Conservation (phyloP, 2,113 vertebrate genomes). For the Plecturocebus donacophilus region DNA sequence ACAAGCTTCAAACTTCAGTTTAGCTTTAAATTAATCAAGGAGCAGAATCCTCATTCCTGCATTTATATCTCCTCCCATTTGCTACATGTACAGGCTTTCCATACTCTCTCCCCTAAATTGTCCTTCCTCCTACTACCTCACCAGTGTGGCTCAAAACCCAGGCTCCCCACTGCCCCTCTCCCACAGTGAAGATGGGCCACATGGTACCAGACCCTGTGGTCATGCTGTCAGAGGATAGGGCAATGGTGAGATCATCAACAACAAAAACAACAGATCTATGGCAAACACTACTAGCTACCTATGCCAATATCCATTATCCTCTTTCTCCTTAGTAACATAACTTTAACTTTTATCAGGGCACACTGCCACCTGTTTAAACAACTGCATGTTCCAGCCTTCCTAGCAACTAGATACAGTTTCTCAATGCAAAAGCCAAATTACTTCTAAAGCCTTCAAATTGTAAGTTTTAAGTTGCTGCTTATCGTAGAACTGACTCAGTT, state of each 20-base stretch:
- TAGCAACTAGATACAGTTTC: conserved; percentile 46
- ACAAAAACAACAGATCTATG: not conserved
- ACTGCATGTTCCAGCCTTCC: conserved; percentile 40
- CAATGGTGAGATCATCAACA: not conserved
- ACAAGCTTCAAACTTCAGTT: not conserved
- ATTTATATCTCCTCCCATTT: not conserved
- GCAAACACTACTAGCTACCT: not conserved
- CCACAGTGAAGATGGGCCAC: not conserved
- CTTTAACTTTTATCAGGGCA: conserved; percentile 27
- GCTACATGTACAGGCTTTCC: not conserved
- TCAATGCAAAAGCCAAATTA: conserved; percentile 38
- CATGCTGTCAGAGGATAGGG: not conserved
- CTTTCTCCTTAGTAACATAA: conserved; percentile 54
- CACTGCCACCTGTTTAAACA: conserved; percentile 44
- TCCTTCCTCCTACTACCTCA: not conserved
- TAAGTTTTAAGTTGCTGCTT: conserved; percentile 23
- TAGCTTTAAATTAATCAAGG: not conserved
- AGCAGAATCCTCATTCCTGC: not conserved
- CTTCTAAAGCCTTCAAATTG: conserved; percentile 28
- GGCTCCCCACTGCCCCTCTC: not conserved
- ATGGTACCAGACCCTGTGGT: not conserved
- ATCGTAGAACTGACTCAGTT: not conserved
- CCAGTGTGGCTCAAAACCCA: not conserved
- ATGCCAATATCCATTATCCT: not conserved
- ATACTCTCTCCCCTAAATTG: not conserved